Evolutionary conservation across 1,140 invertebrate genomes (phyloP).

Genomic region (Papilio polyxenes): DNA sequence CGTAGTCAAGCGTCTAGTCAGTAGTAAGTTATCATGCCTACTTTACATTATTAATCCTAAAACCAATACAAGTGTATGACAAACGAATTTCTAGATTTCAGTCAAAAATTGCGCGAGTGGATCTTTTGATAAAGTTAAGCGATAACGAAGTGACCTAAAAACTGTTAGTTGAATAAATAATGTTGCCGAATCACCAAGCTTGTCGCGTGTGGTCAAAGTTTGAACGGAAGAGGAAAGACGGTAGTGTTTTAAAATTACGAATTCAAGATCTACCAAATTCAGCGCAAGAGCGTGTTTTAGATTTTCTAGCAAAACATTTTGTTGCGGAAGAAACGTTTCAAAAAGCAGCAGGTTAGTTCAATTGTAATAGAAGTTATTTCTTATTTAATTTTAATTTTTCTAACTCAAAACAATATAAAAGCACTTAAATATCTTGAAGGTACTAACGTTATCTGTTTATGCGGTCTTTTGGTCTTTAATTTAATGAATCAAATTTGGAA

Average conservation of each 20-base stretch:
- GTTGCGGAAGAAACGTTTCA: conserved; percentile 35
- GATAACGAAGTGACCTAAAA: background rate
- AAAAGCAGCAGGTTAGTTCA: conserved; percentile 39
- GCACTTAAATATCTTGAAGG: too few species aligned
- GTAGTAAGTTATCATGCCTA: background rate
- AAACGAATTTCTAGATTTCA: background rate
- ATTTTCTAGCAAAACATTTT: conserved; percentile 35
- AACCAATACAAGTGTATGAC: background rate
- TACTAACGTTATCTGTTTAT: too few species aligned
- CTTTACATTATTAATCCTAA: background rate
- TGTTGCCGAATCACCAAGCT: conserved; percentile 15
- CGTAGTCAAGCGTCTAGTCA: background rate
- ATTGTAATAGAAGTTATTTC: background rate
- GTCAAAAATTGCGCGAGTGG: background rate
- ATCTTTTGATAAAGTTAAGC: too few species aligned
- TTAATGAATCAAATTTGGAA: too few species aligned
- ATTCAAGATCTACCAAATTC: conserved; percentile 40
- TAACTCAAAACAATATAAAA: too few species aligned
- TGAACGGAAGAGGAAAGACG: conserved; percentile 41
- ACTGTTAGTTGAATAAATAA: background rate
- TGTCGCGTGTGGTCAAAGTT: conserved; percentile 37
- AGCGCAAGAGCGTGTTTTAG: conserved; percentile 21
- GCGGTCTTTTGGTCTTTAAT: too few species aligned
- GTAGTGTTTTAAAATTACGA: conserved; percentile 37
- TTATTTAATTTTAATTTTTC: too few species aligned